A percentile compares a stretch with the other conserved stretches of the same genome.
Conservation (phyloP, 2,797 vertebrate genomes). For the Sebastiscus tertius region DNA sequence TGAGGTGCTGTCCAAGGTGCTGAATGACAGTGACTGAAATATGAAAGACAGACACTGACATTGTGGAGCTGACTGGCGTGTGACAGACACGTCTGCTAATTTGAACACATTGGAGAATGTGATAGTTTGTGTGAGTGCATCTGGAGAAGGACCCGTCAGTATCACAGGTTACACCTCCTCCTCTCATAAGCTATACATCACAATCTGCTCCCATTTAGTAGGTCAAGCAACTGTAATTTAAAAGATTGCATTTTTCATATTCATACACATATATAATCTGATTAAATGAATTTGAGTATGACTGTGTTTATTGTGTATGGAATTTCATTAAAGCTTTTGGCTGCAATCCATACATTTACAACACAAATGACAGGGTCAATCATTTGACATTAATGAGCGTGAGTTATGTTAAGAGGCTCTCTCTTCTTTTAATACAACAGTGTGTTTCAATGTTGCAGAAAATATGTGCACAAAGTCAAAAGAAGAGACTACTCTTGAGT, state of each 20-base stretch:
- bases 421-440: not conserved
- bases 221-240: not conserved
- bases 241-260: not conserved
- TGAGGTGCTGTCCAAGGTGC: conserved; percentile 28
- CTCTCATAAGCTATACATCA: conserved; percentile 7
- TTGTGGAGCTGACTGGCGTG: conserved; percentile 3
- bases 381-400: not conserved
- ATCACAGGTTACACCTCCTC: not conserved
- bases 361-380: not conserved
- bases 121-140: not conserved
- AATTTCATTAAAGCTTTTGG: not conserved
- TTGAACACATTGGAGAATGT: conserved; percentile 7
- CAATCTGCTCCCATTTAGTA: conserved; percentile 11
- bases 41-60: not conserved
- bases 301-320: not conserved
- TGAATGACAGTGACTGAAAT: conserved; percentile 13
- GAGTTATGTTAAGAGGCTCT: not conserved
- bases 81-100: conserved; percentile 26
- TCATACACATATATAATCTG: not conserved
- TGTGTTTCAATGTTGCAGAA: not conserved
- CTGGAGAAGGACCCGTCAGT: not conserved
- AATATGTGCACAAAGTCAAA: not conserved
- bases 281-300: not conserved
- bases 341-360: not conserved
- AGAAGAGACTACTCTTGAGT: not conserved